Evolutionary conservation across 2,113 vertebrate genomes (phyloP).

Genomic region (Egretta garzetta): DNA sequence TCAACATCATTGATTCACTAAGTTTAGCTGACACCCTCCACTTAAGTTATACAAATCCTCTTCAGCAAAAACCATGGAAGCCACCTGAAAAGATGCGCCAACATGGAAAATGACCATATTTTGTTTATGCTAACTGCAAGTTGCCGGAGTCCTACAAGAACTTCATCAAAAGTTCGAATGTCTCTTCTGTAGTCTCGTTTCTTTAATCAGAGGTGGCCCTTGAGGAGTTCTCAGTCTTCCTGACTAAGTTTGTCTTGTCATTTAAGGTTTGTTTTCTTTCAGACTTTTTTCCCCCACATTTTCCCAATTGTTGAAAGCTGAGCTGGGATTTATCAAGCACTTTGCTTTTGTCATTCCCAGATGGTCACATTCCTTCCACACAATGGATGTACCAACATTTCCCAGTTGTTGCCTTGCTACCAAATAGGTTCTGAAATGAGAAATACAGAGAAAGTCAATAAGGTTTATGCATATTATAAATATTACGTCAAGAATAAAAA

Average conservation of each 20-base stretch:
- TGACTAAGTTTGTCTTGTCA: background rate
- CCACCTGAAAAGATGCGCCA: background rate
- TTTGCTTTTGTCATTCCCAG: constrained; percentile 29
- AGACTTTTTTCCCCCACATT: background rate
- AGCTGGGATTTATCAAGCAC: constrained; percentile 28
- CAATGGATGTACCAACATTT: background rate
- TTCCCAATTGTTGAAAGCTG: constrained; percentile 9
- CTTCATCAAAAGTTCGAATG: background rate
- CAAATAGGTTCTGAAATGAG: constrained; percentile 45
- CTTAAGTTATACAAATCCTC: background rate
- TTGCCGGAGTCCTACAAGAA: background rate
- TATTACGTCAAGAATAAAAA: background rate
- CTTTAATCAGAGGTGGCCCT: background rate
- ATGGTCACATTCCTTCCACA: constrained; percentile 36
- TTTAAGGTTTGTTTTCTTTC: constrained; percentile 15
- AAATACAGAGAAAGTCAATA: constrained; percentile 2
- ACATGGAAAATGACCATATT: background rate
- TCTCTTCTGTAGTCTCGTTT: background rate
- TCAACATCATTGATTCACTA: background rate
- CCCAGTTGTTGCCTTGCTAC: background rate
- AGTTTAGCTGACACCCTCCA: background rate
- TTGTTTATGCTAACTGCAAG: background rate
- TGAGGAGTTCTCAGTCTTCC: constrained; percentile 25
- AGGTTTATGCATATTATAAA: background rate
- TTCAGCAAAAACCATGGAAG: background rate